Percentiles rank a stretch among this genome's conserved stretches.
These are phyloP conservation scores for Zaprionus tsacasi DNA, from an alignment of 1,140 invertebrate species.

Conservation along the genomic window DNA sequence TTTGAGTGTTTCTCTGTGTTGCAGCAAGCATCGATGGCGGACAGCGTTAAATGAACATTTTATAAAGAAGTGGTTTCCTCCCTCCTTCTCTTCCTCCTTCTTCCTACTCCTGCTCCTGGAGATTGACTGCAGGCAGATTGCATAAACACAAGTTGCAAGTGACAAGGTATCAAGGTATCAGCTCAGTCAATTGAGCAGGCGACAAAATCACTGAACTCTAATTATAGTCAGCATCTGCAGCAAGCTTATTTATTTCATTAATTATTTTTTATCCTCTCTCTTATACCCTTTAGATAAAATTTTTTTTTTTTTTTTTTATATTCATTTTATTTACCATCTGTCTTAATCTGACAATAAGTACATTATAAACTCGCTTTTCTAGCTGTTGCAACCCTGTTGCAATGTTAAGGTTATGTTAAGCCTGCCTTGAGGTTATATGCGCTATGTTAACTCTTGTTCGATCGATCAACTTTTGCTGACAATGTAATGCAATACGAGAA, in stretches of 20 bases:
- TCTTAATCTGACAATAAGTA: too few species aligned
- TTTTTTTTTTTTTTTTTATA: too few species aligned
- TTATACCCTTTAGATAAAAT: too few species aligned
- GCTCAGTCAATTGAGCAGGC: neutral
- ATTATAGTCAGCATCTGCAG: neutral
- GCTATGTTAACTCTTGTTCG: too few species aligned
- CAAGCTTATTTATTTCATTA: neutral
- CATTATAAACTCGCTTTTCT: too few species aligned
- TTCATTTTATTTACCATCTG: too few species aligned
- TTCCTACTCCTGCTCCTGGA: neutral
- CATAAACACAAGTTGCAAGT: constrained; percentile 4
- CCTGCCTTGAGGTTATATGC: neutral
- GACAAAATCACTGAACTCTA: too few species aligned
- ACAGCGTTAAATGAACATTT: neutral
- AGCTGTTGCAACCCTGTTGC: too few species aligned
- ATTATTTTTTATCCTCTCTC: neutral
- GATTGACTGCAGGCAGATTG: neutral
- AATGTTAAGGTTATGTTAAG: too few species aligned
- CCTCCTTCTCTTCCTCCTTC: neutral
- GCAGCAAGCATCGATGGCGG: constrained; percentile 8
- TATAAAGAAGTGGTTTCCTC: neutral
- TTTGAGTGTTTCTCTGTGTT: constrained; percentile 10
- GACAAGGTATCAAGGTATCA: neutral
- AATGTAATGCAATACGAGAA: neutral
- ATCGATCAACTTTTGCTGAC: neutral